Conservation (phyloP, 2,888 invertebrate species). For the Julus scanicus region DNA sequence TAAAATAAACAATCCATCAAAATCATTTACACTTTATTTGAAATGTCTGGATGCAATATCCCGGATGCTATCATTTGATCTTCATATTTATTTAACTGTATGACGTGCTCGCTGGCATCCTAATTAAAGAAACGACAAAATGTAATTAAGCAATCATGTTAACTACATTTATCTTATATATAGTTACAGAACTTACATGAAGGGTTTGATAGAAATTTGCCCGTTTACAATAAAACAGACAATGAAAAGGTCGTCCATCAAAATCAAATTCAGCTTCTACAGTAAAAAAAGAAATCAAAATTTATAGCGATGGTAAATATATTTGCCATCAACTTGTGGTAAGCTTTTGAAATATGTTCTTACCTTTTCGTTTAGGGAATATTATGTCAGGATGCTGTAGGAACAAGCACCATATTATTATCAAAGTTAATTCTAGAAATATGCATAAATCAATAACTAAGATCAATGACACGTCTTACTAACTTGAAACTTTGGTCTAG, state of each 20-base stretch:
- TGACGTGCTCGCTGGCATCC: conserved; percentile 78
- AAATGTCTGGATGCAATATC: conserved; percentile 71
- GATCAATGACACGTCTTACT: background rate
- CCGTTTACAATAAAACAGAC: conserved; percentile 86
- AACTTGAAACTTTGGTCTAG: conserved; percentile 85
- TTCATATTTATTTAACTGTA: conserved; percentile 76
- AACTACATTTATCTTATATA: too few species aligned
- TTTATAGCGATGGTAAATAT: background rate
- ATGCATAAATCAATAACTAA: background rate
- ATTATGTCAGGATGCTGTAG: conserved; percentile 80
- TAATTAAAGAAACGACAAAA: conserved; percentile 63
- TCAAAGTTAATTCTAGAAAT: background rate
- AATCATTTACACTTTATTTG: conserved; percentile 69
- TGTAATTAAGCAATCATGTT: too few species aligned
- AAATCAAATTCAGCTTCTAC: conserved; percentile 85
- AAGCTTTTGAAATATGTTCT: background rate
- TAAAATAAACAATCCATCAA: conserved; percentile 41
- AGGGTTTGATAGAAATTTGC: conserved; percentile 86
- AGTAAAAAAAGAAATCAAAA: conserved; percentile 58
- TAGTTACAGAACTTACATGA: conserved; percentile 72
- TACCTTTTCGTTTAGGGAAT: conserved; percentile 80
- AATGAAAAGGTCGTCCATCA: conserved; percentile 89
- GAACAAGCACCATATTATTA: conserved; percentile 7
- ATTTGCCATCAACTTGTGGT: background rate
- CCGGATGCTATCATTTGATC: conserved; percentile 77